Base-by-base conservation (phyloP, 2,113 vertebrate species). In the Anoura caudifer region DNA sequence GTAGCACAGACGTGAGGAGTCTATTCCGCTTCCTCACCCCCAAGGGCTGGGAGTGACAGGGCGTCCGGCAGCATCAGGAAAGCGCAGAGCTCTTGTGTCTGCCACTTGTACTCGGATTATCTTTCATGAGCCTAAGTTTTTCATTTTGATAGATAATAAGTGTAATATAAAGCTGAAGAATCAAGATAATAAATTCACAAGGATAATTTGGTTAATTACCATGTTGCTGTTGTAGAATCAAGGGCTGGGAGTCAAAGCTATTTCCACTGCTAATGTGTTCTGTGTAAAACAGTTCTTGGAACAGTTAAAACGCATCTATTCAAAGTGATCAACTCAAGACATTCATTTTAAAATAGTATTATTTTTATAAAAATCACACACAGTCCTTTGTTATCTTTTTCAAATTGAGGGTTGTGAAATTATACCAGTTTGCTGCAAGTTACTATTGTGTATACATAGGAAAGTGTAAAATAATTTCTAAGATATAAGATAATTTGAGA, bases 161-260 rank as follows among this genome's bases (percentile, higher is more conserved):
- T 97, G 96, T 97, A 98, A 97, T 95, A 91, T 95, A 97, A 98
- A 98, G 95, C 98, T 97, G 95, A 98, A 98, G 95, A 97, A 98
- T 98, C 95, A 98, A 97, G 98, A 97, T 98, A 98, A 98, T 98
- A 97, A 98, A 97, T 98, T 98, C 97, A 87, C 82, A 84, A 95
- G 96, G 96, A 70, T 98, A 97, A 98, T 98, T 98, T 97, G 96
- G 95, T 97, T 98, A 98, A 98, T 98, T 98, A 98, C 96, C 96
- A 85, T 90, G 92, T 98, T 98, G 97, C 94, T 98, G 90, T 97
- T 98, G 54, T 91, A 92, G 96, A 97, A 94, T 92, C 54, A 83
- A 96, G 90, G 96, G 0, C 89, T 96, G 95, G 61, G 95, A 98
- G 96, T 98, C 97, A 98, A 65, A 98, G 92, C 63, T 97, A 41